These are phyloP conservation scores for Caenorhabditis inopinata DNA, from an alignment of 1,140 invertebrate genomes.

Conservation along the genomic window DNA sequence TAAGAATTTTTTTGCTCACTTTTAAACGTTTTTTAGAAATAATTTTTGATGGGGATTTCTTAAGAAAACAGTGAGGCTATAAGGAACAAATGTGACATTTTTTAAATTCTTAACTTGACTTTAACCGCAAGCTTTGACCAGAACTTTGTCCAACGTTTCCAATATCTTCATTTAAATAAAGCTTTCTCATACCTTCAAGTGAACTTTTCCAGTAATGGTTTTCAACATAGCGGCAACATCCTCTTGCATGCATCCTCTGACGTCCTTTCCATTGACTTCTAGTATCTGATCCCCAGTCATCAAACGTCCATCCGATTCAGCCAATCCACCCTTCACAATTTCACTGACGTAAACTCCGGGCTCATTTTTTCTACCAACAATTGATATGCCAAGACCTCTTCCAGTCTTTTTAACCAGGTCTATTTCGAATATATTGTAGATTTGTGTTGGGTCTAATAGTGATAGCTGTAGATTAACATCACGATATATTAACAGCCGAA, in stretches of 20 bases:
- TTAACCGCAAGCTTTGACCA: too few species aligned
- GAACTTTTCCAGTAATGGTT: slow-evolving; percentile 60
- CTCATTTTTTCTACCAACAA: slow-evolving; percentile 81
- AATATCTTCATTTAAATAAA: neutral
- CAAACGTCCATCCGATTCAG: slow-evolving; percentile 85
- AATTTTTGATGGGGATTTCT: too few species aligned
- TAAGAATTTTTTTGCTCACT: too few species aligned
- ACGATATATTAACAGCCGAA: slow-evolving; percentile 84
- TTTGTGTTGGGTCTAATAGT: slow-evolving; percentile 70
- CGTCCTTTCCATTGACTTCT: slow-evolving; percentile 83
- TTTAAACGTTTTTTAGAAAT: too few species aligned
- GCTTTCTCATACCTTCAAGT: slow-evolving; percentile 53
- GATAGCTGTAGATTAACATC: slow-evolving; percentile 72
- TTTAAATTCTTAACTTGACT: too few species aligned
- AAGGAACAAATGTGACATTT: too few species aligned
- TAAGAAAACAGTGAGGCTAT: too few species aligned
- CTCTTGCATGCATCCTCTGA: slow-evolving; percentile 79
- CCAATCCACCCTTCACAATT: slow-evolving; percentile 85
- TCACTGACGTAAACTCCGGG: slow-evolving; percentile 90
- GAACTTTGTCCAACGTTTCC: too few species aligned
- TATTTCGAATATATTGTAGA: slow-evolving; percentile 81
- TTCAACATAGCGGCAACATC: slow-evolving; percentile 86
- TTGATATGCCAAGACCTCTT: slow-evolving; percentile 85
- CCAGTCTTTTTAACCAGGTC: slow-evolving; percentile 88
- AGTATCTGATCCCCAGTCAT: slow-evolving; percentile 88